Percentiles rank a stretch among this genome's conserved stretches.
phyloP scores from a whole-genome alignment of 2,888 invertebrate genomes.

The Pogonocherus hispidulus region DNA sequence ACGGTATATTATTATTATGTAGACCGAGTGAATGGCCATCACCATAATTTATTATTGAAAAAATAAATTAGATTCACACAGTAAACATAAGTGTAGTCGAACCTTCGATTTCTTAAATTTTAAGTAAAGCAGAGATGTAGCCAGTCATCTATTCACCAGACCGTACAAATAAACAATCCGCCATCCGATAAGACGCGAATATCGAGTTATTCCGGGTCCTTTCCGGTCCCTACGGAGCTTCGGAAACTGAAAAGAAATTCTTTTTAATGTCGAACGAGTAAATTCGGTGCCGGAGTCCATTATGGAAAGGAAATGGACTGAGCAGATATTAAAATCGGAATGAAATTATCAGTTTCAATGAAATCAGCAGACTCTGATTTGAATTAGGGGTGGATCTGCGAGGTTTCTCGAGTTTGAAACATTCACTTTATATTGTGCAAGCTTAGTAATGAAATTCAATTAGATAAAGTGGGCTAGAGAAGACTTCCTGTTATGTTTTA shows the following conservation, averaged over 20 bases:
- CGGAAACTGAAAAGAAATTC: constrained; percentile 24
- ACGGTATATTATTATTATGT: no score
- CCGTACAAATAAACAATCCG: constrained; percentile 29
- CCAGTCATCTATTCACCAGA: constrained; percentile 2
- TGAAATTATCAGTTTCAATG: constrained; percentile 45
- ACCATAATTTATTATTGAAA: no score
- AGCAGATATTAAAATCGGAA: constrained; percentile 51
- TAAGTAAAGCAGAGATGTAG: background rate
- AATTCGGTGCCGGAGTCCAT: constrained; percentile 41
- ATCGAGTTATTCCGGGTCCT: constrained; percentile 18
- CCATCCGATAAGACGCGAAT: constrained; percentile 21
- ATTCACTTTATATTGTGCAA: no score
- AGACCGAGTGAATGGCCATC: no score
- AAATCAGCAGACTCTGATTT: constrained; percentile 25
- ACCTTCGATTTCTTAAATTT: no score
- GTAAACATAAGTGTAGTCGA: no score
- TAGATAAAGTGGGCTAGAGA: no score
- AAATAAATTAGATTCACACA: no score
- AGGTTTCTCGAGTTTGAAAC: background rate
- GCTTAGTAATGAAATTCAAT: no score
- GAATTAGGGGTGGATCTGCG: constrained; percentile 26
- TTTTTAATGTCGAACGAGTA: constrained; percentile 39
- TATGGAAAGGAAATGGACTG: constrained; percentile 52
- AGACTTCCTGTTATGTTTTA: no score
- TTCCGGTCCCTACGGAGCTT: constrained; percentile 19